Evolutionary conservation across 2,888 invertebrate genomes (phyloP).

Genomic region (Empis livida): DNA sequence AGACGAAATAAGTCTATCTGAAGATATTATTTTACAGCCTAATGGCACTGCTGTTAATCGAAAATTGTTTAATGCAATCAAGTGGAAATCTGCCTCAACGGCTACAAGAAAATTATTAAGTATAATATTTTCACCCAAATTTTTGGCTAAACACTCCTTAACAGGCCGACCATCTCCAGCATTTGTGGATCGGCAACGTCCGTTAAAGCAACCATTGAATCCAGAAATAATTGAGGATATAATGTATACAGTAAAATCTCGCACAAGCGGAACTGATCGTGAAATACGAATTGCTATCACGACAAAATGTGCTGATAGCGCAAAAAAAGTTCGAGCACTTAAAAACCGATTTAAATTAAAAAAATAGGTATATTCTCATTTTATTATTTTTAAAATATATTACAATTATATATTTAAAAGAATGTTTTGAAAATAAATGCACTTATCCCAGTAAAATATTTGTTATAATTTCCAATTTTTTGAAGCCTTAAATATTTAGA

Average conservation of each 20-base stretch:
- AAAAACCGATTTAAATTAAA: slow-evolving; percentile 22
- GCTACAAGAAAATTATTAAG: slow-evolving; percentile 43
- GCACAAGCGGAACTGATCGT: slow-evolving; percentile 40
- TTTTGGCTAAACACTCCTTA: slow-evolving; percentile 44
- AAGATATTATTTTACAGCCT: slow-evolving; percentile 25
- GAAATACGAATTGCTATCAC: slow-evolving; percentile 44
- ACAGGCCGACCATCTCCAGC: slow-evolving; percentile 47
- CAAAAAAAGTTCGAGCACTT: slow-evolving; percentile 43
- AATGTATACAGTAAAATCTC: no score
- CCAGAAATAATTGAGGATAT: no score
- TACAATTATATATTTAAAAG: no score
- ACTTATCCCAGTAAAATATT: no score
- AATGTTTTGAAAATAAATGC: no score
- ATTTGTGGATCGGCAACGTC: slow-evolving; percentile 25
- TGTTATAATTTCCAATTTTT: no score
- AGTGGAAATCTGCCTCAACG: slow-evolving; percentile 38
- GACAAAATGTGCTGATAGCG: slow-evolving; percentile 47
- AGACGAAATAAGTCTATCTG: background rate
- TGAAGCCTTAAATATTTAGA: no score
- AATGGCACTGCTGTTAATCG: slow-evolving; percentile 29
- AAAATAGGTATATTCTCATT: no score
- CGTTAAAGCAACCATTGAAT: no score
- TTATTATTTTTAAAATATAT: no score
- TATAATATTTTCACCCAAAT: slow-evolving; percentile 41
- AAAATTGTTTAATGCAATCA: slow-evolving; percentile 34